These are phyloP conservation scores for Spialia ferax DNA, from an alignment of 2,888 invertebrate species.

Conservation along the genomic window DNA sequence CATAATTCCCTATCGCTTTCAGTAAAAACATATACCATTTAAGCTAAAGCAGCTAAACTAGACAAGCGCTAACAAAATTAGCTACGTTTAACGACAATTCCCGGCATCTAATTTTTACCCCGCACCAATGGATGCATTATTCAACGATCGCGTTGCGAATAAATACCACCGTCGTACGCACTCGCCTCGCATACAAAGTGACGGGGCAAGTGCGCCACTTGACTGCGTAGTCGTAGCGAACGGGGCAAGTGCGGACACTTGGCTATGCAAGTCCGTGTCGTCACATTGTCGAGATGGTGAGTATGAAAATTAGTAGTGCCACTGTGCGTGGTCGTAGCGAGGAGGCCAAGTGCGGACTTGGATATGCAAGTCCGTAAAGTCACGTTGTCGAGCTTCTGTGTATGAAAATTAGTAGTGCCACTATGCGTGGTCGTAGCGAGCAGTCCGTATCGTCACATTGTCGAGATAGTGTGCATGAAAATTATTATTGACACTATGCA, in stretches of 20 bases:
- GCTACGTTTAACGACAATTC: conserved; percentile 38
- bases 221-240: not conserved
- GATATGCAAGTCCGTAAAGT: no score
- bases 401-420: no score
- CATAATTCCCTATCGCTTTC: not conserved
- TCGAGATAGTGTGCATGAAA: conserved; percentile 7
- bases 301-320: conserved; percentile 11
- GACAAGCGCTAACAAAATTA: conserved; percentile 40
- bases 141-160: conserved; percentile 35
- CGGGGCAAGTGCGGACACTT: conserved; percentile 4
- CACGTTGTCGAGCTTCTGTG: no score
- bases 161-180: conserved; percentile 35
- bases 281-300: conserved; percentile 5
- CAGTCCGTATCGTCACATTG: conserved; percentile 11
- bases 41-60: conserved; percentile 17
- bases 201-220: not conserved
- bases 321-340: no score
- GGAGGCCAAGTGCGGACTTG: no score
- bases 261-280: conserved; percentile 5
- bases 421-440: not conserved
- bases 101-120: conserved; percentile 36
- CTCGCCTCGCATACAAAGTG: conserved; percentile 26
- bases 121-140: conserved; percentile 34
- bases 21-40: conserved; percentile 11
- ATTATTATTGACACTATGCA: not conserved